Base-by-base conservation (phyloP, 2,888 invertebrate species). In the Drosophila rubida region DNA sequence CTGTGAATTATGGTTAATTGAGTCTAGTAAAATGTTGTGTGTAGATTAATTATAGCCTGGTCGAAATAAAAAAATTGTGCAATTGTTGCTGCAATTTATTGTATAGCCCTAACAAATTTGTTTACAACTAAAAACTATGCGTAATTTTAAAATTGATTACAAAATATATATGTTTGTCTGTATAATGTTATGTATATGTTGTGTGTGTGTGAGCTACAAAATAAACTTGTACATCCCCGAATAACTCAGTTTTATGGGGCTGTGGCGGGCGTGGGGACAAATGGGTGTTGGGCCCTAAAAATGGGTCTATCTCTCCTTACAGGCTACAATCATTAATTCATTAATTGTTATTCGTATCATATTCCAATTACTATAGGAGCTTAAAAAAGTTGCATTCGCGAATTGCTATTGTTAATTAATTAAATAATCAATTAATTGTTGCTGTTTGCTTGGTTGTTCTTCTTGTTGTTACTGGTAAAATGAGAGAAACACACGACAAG, bases 111-210 rank as follows among this genome's bases (percentile, higher is more conserved):
- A 87, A 62, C 51, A 75, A 76, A 78, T 83, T 86, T 86, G 66
- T 86, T 69, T 82, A 82, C 69, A 82, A 88, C 82, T 82, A 88
- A 75, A 78, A 65, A 66, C 87, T 86, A 83, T 49, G 55, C 57
- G 32, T 74, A 76, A 60, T 59, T 63, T 78, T 87, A 78, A 82
- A 81, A 72, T 82, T 68, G 64, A 62, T 87, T 88, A 81, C 77
- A 82, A 88, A 86, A 81, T 80, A 85, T 57, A 58, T 75, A 42
- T 54, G 49, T 59, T 61, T 60, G 35, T 50, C 41, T 70, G 22
- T 54, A 50, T 25, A 67, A 53, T 37, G 7, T 30, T 53, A 19
- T 53, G 13, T 60, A n/a, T 65, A 35, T 67, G 48, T 64, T 51
- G 6, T 69, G 22, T 49, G 51, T 61, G 50, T 69, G 41, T 62